A percentile compares a stretch with the other conserved stretches of the same genome.
These are phyloP conservation scores for Nycteola revayana DNA, from an alignment of 2,888 invertebrate genomes.

Conservation along the genomic window DNA sequence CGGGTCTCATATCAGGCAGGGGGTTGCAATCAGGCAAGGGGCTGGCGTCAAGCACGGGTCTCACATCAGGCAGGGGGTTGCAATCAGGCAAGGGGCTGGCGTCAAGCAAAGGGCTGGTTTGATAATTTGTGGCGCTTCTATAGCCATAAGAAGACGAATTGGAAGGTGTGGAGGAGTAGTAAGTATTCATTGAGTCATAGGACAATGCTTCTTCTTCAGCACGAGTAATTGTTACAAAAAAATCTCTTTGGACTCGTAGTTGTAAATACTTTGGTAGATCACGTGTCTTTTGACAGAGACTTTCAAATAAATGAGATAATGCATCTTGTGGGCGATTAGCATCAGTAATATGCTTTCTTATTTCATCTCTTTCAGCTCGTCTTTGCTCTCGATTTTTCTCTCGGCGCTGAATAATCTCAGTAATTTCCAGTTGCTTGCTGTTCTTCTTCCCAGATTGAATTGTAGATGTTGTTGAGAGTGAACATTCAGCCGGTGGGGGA, in stretches of 20 bases:
- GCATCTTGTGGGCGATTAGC: background rate
- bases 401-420: slow-evolving; percentile 6
- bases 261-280: background rate
- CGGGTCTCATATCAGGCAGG: slow-evolving; percentile 8
- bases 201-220: slow-evolving; percentile 14
- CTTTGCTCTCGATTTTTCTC: slow-evolving; percentile 13
- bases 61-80: slow-evolving; percentile 9
- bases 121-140: slow-evolving; percentile 11
- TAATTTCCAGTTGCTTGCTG: slow-evolving; percentile 11
- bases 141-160: slow-evolving; percentile 9
- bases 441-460: background rate
- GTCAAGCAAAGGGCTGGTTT: slow-evolving; percentile 11
- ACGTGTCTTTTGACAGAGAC: background rate
- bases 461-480: background rate
- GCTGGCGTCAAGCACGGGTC: slow-evolving; percentile 9
- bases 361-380: slow-evolving; percentile 7
- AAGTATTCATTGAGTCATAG: slow-evolving; percentile 8
- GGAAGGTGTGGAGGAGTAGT: slow-evolving; percentile 10
- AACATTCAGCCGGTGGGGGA: slow-evolving; percentile 4
- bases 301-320: slow-evolving; percentile 10
- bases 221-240: slow-evolving; percentile 10
- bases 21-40: slow-evolving; percentile 8
- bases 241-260: slow-evolving; percentile 2
- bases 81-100: slow-evolving; percentile 10
- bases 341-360: slow-evolving; percentile 3